Conservation (phyloP, 2,888 invertebrate species). For the Eumacrocentrus americanus region DNA sequence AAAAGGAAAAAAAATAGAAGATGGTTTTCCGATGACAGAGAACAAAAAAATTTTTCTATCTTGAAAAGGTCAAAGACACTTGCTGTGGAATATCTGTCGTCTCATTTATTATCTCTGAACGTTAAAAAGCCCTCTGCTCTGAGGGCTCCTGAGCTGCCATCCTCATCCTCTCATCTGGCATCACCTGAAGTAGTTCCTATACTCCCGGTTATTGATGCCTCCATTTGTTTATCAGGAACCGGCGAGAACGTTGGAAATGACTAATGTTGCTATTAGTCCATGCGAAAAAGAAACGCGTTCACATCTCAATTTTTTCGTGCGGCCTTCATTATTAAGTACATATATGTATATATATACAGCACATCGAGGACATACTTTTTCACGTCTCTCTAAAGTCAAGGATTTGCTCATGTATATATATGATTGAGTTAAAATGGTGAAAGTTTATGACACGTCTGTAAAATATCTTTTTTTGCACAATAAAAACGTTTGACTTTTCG, state of each 20-base stretch:
- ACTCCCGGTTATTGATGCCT: constrained; percentile 52
- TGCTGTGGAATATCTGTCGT: neutral
- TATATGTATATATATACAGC: too few relatives aligned
- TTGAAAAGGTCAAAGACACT: neutral
- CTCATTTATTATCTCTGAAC: constrained; percentile 36
- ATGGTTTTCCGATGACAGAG: too few relatives aligned
- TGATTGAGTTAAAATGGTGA: neutral
- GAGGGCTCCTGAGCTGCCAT: constrained; percentile 35
- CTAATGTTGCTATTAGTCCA: constrained; percentile 56
- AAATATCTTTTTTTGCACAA: neutral
- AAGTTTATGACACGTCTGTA: neutral
- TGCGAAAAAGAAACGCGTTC: constrained; percentile 38
- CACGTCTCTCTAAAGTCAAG: too few relatives aligned
- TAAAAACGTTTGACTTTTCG: neutral
- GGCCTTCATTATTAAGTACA: neutral
- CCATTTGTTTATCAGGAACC: constrained; percentile 56
- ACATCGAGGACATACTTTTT: too few relatives aligned
- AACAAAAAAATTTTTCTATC: neutral
- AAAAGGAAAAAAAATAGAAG: neutral
- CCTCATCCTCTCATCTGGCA: constrained; percentile 34
- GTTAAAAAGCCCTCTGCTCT: constrained; percentile 41
- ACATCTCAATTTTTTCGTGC: constrained; percentile 46
- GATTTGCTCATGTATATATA: too few relatives aligned
- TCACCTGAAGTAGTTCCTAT: constrained; percentile 2
- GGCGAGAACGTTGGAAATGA: constrained; percentile 48